phyloP scores from a whole-genome alignment of 2,113 vertebrate genomes.

The Hippocampus guttulatus region DNA sequence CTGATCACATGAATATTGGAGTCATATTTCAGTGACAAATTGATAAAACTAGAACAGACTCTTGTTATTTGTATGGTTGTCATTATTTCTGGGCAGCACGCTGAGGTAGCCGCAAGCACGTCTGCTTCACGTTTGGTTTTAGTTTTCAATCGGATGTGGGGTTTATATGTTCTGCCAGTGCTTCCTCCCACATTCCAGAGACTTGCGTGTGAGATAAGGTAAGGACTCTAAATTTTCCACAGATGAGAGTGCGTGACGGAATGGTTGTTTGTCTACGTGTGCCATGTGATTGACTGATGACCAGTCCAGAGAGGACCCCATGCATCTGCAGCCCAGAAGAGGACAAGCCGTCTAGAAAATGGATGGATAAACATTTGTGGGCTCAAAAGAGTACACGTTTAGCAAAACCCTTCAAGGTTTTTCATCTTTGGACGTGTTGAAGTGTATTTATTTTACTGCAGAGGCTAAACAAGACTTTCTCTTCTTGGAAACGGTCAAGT shows the following conservation, averaged over 20 bases:
- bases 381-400: not conserved
- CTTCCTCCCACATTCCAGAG: not conserved
- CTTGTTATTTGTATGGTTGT: not conserved
- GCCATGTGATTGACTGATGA: too few relatives aligned
- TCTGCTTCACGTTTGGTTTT: not conserved
- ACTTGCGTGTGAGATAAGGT: not conserved
- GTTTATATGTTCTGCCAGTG: not conserved
- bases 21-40: not conserved
- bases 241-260: not conserved
- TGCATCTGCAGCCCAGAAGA: too few relatives aligned
- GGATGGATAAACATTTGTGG: not conserved
- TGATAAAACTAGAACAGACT: slow-evolving; percentile 3
- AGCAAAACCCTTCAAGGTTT: too few relatives aligned
- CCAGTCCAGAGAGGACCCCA: too few relatives aligned
- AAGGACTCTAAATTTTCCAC: not conserved
- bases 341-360: not conserved
- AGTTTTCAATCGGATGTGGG: not conserved
- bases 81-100: not conserved
- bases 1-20: slow-evolving; percentile 1
- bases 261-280: not conserved
- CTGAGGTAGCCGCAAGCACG: not conserved
- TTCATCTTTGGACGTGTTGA: not conserved
- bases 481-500: slow-evolving; percentile 1
- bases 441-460: not conserved
- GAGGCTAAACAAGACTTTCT: not conserved